Evolutionary conservation across 2,888 invertebrate genomes (phyloP).

Genomic region (Drosophila subsilvestris): DNA sequence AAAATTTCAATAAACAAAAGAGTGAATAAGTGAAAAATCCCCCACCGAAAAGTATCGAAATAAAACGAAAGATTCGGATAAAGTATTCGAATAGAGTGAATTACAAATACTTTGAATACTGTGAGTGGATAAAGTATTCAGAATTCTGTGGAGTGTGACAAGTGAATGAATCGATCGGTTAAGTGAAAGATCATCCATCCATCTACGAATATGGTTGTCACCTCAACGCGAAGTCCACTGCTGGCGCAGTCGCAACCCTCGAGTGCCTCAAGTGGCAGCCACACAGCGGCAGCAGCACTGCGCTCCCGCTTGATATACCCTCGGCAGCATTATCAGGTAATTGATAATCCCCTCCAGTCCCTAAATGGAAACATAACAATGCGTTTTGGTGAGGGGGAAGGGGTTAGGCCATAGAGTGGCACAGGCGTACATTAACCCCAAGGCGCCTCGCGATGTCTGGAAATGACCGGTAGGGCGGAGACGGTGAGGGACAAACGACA

Average conservation of each 20-base stretch:
- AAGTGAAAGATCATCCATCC: neutral
- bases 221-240: slow-evolving; percentile 81
- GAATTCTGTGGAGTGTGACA: slow-evolving; percentile 15
- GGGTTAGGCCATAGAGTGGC: slow-evolving; percentile 21
- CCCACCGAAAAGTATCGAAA: slow-evolving; percentile 1
- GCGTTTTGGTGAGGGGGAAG: neutral
- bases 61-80: slow-evolving; percentile 9
- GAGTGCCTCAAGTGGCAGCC: slow-evolving; percentile 63
- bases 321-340: slow-evolving; percentile 81
- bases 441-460: slow-evolving; percentile 52
- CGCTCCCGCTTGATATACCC: slow-evolving; percentile 82
- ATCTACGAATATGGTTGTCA: slow-evolving; percentile 77
- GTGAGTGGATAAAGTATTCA: slow-evolving; percentile 20
- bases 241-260: slow-evolving; percentile 67
- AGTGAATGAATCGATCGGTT: neutral
- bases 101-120: neutral
- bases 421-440: slow-evolving; percentile 69
- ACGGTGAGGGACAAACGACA: neutral
- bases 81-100: slow-evolving; percentile 3
- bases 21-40: slow-evolving; percentile 8
- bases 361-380: slow-evolving; percentile 2
- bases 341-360: neutral
- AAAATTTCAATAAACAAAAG: slow-evolving; percentile 44
- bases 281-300: slow-evolving; percentile 59
- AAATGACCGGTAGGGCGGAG: slow-evolving; percentile 46